Evolutionary conservation across 2,888 invertebrate genomes (phyloP), one percentile per base, ranked within the genome.

Genomic region (Aradus depressus): DNA sequence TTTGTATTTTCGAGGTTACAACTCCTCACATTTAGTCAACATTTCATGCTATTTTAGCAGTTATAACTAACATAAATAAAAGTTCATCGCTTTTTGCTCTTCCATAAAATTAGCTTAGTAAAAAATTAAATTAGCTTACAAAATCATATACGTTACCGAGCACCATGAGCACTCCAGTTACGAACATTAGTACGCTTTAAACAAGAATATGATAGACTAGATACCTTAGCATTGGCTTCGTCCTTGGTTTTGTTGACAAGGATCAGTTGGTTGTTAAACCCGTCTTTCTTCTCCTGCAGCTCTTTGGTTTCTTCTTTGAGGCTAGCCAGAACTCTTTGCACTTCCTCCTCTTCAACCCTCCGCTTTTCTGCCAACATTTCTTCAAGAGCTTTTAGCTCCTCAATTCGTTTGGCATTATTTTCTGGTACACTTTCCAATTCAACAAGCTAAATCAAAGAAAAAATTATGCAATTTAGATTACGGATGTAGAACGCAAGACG

Each of bases 261-360:
- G 16, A 83, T 77, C 16, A 92, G 68, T 58, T 80, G 71, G 0
- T 74, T 74, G 68, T 86, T 81, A 1, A 81, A 67, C 44, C 68
- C 70, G 53, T 84, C 81, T 62, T 85, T 85, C 48, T 79, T 72
- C 54, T 80, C 79, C 67, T 86, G 81, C 1, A 88, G 66, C 1
- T 69, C 76, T 70, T 77, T 71, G 0, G 85, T 84, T 69, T 81
- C 77, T 3, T 72, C 70, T 59, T 78, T 75, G n/a, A 85, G 71
- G 44, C 73, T 75, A 8, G 72, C 76, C 69, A 83, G 73, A 0
- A 78, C 72, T 35, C 70, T 69, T 18, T 76, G 68, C 52, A 77
- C 66, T 58, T 80, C 76, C 31, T 64, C 68, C 58, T 77, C 75
- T 59, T 75, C 75, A 38, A 69, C 67, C 39, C 66, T 66, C 34